phyloP scores from a whole-genome alignment of 2,797 vertebrate species.

The Crenuchus spilurus region DNA sequence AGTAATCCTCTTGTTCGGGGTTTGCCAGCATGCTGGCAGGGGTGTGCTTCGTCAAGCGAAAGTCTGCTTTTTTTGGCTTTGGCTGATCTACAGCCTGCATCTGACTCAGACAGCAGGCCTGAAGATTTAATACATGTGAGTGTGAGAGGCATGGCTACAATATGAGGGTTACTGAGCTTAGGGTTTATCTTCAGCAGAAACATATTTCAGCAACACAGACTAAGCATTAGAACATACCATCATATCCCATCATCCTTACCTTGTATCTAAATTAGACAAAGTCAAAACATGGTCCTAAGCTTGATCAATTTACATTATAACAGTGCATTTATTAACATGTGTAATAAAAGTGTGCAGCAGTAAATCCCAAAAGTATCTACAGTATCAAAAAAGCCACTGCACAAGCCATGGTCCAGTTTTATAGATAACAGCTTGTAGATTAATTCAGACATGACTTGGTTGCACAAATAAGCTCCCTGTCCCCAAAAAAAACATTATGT shows the following conservation, averaged over 20 bases:
- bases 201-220: not conserved
- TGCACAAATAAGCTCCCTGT: too few species aligned
- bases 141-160: constrained; percentile 7
- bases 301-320: too few species aligned
- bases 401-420: too few species aligned
- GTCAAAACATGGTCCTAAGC: too few species aligned
- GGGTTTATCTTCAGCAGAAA: constrained; percentile 13
- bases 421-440: too few species aligned
- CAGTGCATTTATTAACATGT: too few species aligned
- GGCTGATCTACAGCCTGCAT: constrained; percentile 36
- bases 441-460: too few species aligned
- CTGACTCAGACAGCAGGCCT: constrained; percentile 13
- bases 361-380: too few species aligned
- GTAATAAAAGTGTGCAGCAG: too few species aligned
- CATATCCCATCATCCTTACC: not conserved
- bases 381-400: too few species aligned
- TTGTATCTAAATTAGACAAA: too few species aligned
- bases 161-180: constrained; percentile 20
- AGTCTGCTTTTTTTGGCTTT: not conserved
- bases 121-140: constrained; percentile 30
- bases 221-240: not conserved
- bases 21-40: constrained; percentile 11
- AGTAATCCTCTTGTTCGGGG: constrained; percentile 11
- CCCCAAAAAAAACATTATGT: too few species aligned
- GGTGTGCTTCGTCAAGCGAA: not conserved